Evolutionary conservation across 1,140 invertebrate genomes (phyloP).

Genomic region (Zaprionus ornatus): DNA sequence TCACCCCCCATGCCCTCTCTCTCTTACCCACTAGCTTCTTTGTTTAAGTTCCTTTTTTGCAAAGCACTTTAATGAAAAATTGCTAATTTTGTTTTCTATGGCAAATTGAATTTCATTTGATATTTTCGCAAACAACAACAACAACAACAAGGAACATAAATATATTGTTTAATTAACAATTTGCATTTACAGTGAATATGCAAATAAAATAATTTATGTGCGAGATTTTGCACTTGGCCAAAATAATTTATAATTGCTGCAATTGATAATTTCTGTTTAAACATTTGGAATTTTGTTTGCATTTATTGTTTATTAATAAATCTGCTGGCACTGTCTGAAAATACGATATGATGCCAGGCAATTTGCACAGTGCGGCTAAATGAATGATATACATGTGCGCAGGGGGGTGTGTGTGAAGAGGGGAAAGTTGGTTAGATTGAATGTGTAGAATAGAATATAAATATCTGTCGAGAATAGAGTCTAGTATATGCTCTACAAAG

Average conservation of each 20-base stretch:
- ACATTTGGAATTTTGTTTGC: constrained; percentile 1
- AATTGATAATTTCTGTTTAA: constrained; percentile 4
- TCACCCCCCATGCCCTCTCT: background rate
- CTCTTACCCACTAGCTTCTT: background rate
- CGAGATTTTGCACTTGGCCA: constrained; percentile 9
- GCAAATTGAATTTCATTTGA: background rate
- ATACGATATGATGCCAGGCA: background rate
- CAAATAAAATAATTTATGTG: constrained; percentile 18
- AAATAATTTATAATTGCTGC: constrained; percentile 16
- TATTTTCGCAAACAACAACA: background rate
- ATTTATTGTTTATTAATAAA: constrained; percentile 8
- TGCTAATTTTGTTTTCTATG: background rate
- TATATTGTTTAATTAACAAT: constrained; percentile 26
- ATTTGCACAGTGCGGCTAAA: background rate
- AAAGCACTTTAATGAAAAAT: background rate
- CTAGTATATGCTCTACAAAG: background rate
- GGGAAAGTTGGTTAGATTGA: background rate
- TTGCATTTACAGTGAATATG: constrained; percentile 9
- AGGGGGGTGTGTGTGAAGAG: background rate
- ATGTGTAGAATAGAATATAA: too few species aligned
- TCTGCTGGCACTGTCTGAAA: background rate
- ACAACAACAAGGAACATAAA: too few species aligned
- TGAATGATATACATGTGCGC: background rate
- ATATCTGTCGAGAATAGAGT: too few species aligned
- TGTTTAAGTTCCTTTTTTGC: background rate